Conservation (phyloP, 2,113 vertebrate genomes). For the crab-eating macaque (Macaca fascicularis) region T2T-MFA8v1.1 NC_088377.1:23286001-23286500, state of each 20-base stretch:
- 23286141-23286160: not conserved
- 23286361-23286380: fast-evolving
- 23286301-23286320: not conserved
- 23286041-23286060: not conserved
- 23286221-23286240: not conserved
- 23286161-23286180: not conserved
- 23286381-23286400: no score
- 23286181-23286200: not conserved
- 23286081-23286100: not conserved
- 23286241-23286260: fast-evolving
- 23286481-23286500: no score
- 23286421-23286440: no score
- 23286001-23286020: not conserved
- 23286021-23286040: not conserved
- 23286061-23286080: not conserved
- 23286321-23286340: no score
- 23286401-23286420: no score
- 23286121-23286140: not conserved
- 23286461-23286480: no score
- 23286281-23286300: not conserved
- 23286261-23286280: no score
- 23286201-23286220: not conserved
- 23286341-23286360: fast-evolving
- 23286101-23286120: not conserved
- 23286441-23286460: no score